Conservation (phyloP, 2,797 vertebrate species). For the Taeniopygia guttata region DNA sequence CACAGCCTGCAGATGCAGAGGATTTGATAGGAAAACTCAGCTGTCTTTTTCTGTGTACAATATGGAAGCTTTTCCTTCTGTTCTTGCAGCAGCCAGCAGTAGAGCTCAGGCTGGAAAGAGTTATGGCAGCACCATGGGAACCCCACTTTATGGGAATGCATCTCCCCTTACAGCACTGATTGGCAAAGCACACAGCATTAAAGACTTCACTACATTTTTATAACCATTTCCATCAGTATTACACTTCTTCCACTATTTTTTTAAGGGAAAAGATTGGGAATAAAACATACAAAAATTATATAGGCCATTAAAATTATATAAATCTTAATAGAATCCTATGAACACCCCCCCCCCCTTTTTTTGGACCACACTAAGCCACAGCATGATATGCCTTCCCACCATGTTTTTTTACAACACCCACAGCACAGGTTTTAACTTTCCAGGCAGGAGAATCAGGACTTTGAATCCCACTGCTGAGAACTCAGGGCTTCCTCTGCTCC, state of each 20-base stretch:
- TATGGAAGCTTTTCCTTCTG: neutral
- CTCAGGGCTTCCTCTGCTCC: neutral
- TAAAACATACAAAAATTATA: neutral
- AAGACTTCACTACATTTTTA: neutral
- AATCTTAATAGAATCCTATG: neutral
- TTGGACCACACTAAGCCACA: neutral
- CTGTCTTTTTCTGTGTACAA: neutral
- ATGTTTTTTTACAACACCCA: neutral
- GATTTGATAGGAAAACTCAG: neutral
- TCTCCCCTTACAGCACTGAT: neutral
- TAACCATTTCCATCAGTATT: neutral
- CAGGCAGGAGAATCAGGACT: neutral
- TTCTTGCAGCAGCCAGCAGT: neutral
- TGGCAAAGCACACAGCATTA: neutral
- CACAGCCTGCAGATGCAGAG: neutral
- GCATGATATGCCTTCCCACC: neutral
- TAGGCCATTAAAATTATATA: neutral
- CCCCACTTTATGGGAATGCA: neutral
- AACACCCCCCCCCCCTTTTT: neutral
- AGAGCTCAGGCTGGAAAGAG: neutral
- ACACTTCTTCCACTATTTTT: neutral
- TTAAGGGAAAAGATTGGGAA: neutral
- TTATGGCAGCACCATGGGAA: neutral
- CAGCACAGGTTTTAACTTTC: neutral
- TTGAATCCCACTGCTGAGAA: neutral